Percentiles rank a stretch among this genome's conserved stretches.
Evolutionary conservation across 2,113 vertebrate species (phyloP).

Genomic region (Lasiurus borealis): DNA sequence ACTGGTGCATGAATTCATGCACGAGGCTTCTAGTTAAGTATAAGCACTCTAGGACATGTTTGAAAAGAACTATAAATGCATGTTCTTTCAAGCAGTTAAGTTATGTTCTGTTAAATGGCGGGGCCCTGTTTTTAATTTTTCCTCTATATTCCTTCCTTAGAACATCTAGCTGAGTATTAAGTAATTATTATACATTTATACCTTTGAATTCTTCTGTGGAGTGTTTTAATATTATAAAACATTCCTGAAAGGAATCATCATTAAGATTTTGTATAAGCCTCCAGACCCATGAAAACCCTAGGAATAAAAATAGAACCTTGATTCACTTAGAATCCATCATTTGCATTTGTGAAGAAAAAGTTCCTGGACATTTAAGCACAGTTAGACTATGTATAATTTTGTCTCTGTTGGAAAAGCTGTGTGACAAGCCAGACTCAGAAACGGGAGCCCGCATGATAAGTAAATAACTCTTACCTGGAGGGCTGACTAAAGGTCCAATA

Average conservation of each 20-base stretch:
- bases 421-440: background rate
- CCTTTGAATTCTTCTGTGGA: conserved; percentile 42
- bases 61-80: background rate
- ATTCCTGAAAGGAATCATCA: background rate
- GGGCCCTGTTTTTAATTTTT: conserved; percentile 34
- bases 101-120: background rate
- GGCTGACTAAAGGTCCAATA: background rate
- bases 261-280: conserved; percentile 28
- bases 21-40: too few species aligned
- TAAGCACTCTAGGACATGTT: background rate
- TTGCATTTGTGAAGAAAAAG: conserved; percentile 52
- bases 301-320: conserved; percentile 52
- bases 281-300: background rate
- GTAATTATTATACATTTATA: conserved; percentile 44
- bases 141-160: background rate
- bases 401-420: background rate
- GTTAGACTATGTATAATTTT: background rate
- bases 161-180: conserved; percentile 22
- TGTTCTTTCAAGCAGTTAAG: conserved; percentile 23
- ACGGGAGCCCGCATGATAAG: background rate
- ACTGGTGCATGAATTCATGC: too few species aligned
- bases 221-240: conserved; percentile 21
- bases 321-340: conserved; percentile 50
- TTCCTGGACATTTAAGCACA: conserved; percentile 17
- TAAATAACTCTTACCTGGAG: background rate